Evolutionary conservation across 1,140 invertebrate genomes (phyloP), one percentile per base, ranked within the genome.

Genomic region (Drosophila elegans): DNA sequence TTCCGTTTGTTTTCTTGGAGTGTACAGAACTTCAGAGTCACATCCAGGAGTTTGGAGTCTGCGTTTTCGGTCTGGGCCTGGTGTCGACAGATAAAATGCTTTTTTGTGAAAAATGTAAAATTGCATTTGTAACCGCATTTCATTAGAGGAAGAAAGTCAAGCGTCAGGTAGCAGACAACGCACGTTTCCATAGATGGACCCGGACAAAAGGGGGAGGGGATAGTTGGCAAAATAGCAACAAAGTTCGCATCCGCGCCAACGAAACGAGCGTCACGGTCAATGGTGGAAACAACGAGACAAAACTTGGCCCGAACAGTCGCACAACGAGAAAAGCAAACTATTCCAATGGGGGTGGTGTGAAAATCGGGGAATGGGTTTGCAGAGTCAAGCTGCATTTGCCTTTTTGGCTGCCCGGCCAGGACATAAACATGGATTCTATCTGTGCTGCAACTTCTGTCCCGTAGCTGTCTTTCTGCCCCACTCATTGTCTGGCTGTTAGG

Each of bases 111-210:
- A 86, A 86, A 86, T 86, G 79, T 86, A 83, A 86, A 86, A 86
- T 86, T 86, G 83, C 83, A 88, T 86, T 86, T 88, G 83, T 83
- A 83, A 83, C 83, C 83, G 83, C 83, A 86, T 86, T 86, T 86
- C 83, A 86, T 86, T 86, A 86, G 83, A 88, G 83, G 69, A 86
- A 86, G 83, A 86, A 86, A 86, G 83, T 86, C 83, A 88, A 88
- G 74, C 82, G 55, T 82, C 83, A 85, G 82, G 82, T 88, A 78
- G 74, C 52, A 78, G 59, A 62, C 67, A 57, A 64, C 80, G 45
- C 71, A 69, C 73, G 73, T 75, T 66, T 39, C 48, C 55, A 44
- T 46, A 42, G 64, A 11, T n/a, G 51, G 27, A 56, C 25, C 7
- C 2, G 16, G 27, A 6, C n/a, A 25, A 6, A 32, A 16, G 12